Evolutionary conservation across 2,113 vertebrate species (phyloP), one percentile per base, ranked within the genome.

Genomic region (Leptosomus discolor): DNA sequence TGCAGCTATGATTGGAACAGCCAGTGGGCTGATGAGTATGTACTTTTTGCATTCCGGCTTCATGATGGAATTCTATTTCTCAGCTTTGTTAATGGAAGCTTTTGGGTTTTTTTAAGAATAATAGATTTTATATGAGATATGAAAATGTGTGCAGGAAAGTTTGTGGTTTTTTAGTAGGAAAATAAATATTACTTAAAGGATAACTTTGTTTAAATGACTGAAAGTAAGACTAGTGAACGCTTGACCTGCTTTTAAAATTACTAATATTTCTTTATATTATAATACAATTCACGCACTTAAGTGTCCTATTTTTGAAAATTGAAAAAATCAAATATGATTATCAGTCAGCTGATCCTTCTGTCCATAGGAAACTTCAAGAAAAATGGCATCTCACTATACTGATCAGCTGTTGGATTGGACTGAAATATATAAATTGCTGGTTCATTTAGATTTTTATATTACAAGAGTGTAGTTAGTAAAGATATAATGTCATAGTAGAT

Each of bases 191-290:
- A n/a, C 32, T 84, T 81, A 37, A 73, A 88, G 26, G 19, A 51
- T 73, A 85, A 90, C 50, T 95, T 92, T 48, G 29, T 77, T 85
- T 90, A 69, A 97, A 94, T 91, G 34, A 95, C 48, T 94, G 76
- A 96, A 97, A 95, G 97, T 86, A 97, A 93, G 87, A 89, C 48
- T 60, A 37, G 41, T 91, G 82, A 88, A 60, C 51, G 94, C 34
- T 93, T 96, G 57, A 68, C 23, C 20, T 63, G 43, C n/a, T 90
- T 93, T 92, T 60, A 23, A 86, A 83, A 56, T 76, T 23, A 39
- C 9, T 53, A 6, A 13, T 79, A 22, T 37, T 95, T 93, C 51
- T 54, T 75, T 81, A 50, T 48, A 60, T 21, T 64, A 24, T 12
- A 58, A 77, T 58, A 39, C 16, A 64, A 29, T 85, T 85, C 4